Base-by-base conservation (phyloP, 2,888 invertebrate species). In the Hedya salicella region DNA sequence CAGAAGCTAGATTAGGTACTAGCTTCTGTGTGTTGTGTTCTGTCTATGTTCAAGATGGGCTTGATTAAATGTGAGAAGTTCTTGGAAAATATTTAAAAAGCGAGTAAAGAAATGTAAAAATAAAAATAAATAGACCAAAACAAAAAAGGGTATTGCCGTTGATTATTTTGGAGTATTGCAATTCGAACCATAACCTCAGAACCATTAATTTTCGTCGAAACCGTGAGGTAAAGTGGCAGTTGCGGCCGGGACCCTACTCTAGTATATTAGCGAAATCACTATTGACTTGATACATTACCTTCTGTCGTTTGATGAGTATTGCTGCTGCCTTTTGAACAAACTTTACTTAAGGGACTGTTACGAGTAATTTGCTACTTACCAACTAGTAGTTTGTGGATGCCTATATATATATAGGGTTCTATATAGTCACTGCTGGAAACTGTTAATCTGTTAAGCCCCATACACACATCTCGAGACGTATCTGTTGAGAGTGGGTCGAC, bases 151-250 rank as follows among this genome's bases (percentile, higher is more conserved):
- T 13, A 40, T 13, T 19, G 25, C 8, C 36, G 50, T 40, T 60
- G 53, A 49, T 64, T 68, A 59, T 67, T 68, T 67, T 72, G 74
- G 74, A 77, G 75, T 71, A 75, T 74, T 75, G 72, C 78, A 77
- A 82, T 80, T 76, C 74, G 74, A 73, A 73, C 77, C 75, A 80
- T 78, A 77, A 75, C 76, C 78, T 70, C 70, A 67, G 69, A 73
- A 75, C 75, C 83, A 88, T 89, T 85, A 86, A 87, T 89, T 86
- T 78, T 70, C 75, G 86, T 85, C 87, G 82, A 78, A 81, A 78
- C 74, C 71, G 75, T 71, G 77, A 81, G 81, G 82, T 81, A 82
- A 80, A 83, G 80, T 80, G 81, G 78, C 78, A 77, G 77, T 75
- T 77, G 75, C 75, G 57, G 62, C 60, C 69, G 71, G 76, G 76